Evolutionary conservation across 2,797 vertebrate genomes (phyloP).

Genomic region (Atherinosoma microstoma): DNA sequence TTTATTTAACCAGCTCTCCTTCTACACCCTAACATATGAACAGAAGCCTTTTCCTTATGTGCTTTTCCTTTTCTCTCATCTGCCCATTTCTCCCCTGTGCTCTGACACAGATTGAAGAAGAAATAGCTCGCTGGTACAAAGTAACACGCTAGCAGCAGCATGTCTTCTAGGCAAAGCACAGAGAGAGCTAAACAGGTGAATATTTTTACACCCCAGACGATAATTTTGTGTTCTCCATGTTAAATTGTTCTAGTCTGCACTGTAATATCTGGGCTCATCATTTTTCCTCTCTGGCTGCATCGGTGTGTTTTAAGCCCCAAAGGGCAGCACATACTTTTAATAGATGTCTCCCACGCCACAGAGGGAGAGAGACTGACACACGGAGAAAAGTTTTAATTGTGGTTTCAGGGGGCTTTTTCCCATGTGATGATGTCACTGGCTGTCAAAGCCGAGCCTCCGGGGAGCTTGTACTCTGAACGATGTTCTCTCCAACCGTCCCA

Average conservation of each 20-base stretch:
- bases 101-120: constrained; percentile 62
- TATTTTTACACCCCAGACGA: constrained; percentile 33
- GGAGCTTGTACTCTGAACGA: constrained; percentile 48
- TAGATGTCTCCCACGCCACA: constrained; percentile 54
- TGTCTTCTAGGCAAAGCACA: constrained; percentile 28
- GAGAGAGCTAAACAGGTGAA: constrained; percentile 38
- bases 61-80: constrained; percentile 38
- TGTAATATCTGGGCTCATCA: constrained; percentile 27
- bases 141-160: constrained; percentile 26
- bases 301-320: constrained; percentile 65
- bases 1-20: constrained; percentile 7
- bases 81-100: constrained; percentile 53
- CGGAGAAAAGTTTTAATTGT: constrained; percentile 73
- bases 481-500: constrained; percentile 44
- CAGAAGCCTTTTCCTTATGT: constrained; percentile 17
- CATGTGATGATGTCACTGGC: constrained; percentile 65
- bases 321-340: constrained; percentile 60
- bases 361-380: constrained; percentile 40
- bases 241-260: constrained; percentile 7
- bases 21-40: constrained; percentile 8
- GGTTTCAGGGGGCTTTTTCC: constrained; percentile 71
- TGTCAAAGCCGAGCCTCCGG: constrained; percentile 63
- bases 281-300: constrained; percentile 36
- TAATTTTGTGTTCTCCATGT: constrained; percentile 24
- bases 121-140: constrained; percentile 38